Base-by-base conservation (phyloP, 2,888 invertebrate genomes). In the Heliconius hortense region DNA sequence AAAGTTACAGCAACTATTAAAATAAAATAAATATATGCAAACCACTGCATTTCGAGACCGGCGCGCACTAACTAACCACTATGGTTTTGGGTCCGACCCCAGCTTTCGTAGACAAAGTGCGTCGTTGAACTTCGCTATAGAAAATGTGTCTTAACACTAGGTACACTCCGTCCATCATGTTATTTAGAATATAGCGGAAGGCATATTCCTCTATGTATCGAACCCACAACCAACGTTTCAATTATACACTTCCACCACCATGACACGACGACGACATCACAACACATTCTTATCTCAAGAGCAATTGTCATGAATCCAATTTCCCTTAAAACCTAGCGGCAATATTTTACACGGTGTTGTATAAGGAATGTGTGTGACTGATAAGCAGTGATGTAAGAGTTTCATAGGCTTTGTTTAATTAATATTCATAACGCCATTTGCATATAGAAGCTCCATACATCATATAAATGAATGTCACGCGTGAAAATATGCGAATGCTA, bases 371-470 rank as follows among this genome's bases (percentile, higher is more conserved):
- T 73, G 60, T 76, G 62, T 69, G 70, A 74, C 76, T 77, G 78
- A 78, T 78, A 78, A 78, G 75, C 75, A 67, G 72, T 78, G 78
- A 77, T 76, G 78, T 78, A 78, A 78, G 78, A 78, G 77, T 78
- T 78, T 80, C 77, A 79, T 79, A 77, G 79, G 78, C 78, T 78
- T 78, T 78, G 75, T 76, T 60, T 74, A 63, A 79, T 80, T 78
- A 79, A 80, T 80, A 80, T 80, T 80, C 80, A 82, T 80, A 77
- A 80, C 79, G 76, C 78, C 78, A 81, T 82, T 82, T 82, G 79
- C 81, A 80, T 80, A 79, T 88, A 90, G 90, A 90, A 89, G 90
- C 88, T 85, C 84, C 86, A 90, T 89, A 90, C 86, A 90, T 90
- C 87, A 89, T 82, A 83, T 80, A 82, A 82, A 87, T 82, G 83